Conservation (phyloP, 2,113 vertebrate species). For the Gymnorhina tibicen region DNA sequence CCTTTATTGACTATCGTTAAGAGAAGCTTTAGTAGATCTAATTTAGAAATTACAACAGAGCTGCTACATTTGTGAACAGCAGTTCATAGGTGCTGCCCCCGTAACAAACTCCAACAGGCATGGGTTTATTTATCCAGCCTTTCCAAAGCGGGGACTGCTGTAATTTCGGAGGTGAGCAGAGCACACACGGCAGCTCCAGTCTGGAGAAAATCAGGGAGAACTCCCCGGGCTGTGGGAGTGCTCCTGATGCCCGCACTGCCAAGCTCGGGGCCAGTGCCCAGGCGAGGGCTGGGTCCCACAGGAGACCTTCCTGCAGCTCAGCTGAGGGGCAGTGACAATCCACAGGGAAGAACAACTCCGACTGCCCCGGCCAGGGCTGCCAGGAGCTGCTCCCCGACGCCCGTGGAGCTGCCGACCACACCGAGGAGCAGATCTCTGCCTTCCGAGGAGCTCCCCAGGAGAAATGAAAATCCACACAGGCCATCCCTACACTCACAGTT, state of each 20-base stretch:
- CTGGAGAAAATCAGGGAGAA: rapidly evolving
- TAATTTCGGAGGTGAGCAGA: neutral
- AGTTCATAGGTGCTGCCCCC: neutral
- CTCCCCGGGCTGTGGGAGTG: rapidly evolving
- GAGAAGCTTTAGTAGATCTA: neutral
- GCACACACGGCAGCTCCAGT: neutral
- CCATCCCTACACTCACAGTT: neutral
- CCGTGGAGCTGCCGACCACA: rapidly evolving
- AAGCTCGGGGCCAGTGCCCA: rapidly evolving
- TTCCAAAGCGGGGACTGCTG: neutral
- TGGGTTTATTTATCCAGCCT: neutral
- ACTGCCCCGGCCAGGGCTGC: neutral
- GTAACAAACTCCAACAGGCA: neutral
- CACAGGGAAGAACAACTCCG: neutral
- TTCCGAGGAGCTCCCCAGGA: neutral
- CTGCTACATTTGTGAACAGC: neutral
- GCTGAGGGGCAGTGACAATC: neutral
- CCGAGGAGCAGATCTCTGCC: neutral
- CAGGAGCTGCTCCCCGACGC: neutral
- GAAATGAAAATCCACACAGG: neutral
- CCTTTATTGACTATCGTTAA: neutral
- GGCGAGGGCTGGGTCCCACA: neutral
- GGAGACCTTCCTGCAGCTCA: neutral
- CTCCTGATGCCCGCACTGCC: rapidly evolving
- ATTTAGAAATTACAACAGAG: neutral